Percentiles rank a stretch among this genome's conserved stretches.
These are phyloP conservation scores for Agrochola circellaris DNA, from an alignment of 2,888 invertebrate genomes.

Conservation along the genomic window DNA sequence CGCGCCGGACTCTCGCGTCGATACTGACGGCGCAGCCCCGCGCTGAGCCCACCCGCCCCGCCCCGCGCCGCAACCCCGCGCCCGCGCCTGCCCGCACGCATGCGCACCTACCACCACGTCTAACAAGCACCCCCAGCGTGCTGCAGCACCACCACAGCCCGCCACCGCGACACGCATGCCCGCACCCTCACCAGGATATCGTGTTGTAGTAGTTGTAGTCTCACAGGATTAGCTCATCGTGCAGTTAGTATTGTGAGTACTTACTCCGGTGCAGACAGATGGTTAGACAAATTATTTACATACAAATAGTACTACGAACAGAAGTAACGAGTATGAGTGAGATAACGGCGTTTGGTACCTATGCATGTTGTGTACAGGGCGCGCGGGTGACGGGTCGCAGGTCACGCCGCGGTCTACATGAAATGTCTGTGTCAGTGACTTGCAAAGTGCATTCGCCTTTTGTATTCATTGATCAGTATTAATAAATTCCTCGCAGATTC, in stretches of 20 bases:
- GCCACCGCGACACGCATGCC: conserved; percentile 39
- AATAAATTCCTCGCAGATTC: neutral
- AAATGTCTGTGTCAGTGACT: conserved; percentile 55
- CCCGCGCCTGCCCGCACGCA: conserved; percentile 65
- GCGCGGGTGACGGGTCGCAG: conserved; percentile 28
- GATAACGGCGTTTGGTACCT: conserved; percentile 56
- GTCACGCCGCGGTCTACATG: conserved; percentile 45
- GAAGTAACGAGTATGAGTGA: conserved; percentile 42
- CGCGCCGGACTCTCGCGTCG: conserved; percentile 91
- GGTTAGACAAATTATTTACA: conserved; percentile 40
- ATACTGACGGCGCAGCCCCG: conserved; percentile 86
- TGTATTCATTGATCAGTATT: conserved; percentile 8
- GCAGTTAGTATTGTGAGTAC: conserved; percentile 54
- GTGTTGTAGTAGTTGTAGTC: conserved; percentile 31
- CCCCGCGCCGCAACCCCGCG: conserved; percentile 65
- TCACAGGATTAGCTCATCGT: conserved; percentile 40
- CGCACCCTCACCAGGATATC: conserved; percentile 43
- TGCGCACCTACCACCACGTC: conserved; percentile 51
- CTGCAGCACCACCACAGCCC: conserved; percentile 56
- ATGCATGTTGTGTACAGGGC: conserved; percentile 46
- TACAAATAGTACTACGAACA: conserved; percentile 40
- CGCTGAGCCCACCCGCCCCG: conserved; percentile 72
- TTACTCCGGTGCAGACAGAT: conserved; percentile 28
- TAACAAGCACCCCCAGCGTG: conserved; percentile 53
- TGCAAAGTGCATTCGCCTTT: conserved; percentile 55